Evolutionary conservation across 2,113 vertebrate genomes (phyloP).

Genomic region (Xyrauchen texanus): DNA sequence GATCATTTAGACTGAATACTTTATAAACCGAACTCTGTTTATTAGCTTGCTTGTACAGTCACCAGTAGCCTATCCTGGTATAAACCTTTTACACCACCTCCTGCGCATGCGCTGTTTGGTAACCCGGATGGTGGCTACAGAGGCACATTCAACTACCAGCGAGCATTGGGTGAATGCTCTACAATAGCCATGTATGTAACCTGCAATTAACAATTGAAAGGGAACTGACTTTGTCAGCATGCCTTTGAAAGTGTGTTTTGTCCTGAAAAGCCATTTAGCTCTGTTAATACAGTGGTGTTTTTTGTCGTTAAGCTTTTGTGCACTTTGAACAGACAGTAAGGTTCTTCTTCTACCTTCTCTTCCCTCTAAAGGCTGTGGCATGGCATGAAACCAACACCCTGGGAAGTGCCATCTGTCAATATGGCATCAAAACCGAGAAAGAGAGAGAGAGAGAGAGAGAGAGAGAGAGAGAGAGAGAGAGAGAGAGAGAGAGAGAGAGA

Average conservation of each 20-base stretch:
- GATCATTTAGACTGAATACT: too few species aligned
- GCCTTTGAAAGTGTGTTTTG: conserved; percentile 7
- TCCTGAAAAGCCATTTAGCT: conserved; percentile 29
- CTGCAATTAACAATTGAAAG: too few species aligned
- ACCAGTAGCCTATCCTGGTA: too few species aligned
- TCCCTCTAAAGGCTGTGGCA: too few species aligned
- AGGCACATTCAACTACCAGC: too few species aligned
- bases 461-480: not conserved
- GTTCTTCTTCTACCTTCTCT: conserved; percentile 5
- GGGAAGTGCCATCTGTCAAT: conserved; percentile 55
- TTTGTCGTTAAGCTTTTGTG: conserved; percentile 29
- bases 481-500: conserved; percentile 23
- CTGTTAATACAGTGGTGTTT: conserved; percentile 14
- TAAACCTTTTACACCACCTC: too few species aligned
- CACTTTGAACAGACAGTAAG: conserved; percentile 34
- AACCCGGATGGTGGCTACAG: too few species aligned
- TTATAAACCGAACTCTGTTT: too few species aligned
- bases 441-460: conserved; percentile 3
- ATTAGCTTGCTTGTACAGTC: too few species aligned
- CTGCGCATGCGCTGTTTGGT: too few species aligned
- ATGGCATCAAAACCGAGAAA: not conserved
- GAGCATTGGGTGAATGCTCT: too few species aligned
- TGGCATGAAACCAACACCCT: conserved; percentile 42
- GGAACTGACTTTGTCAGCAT: not conserved
- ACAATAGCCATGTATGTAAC: not conserved